Evolutionary conservation across 2,888 invertebrate genomes (phyloP).

Genomic region (Idaea biselata): DNA sequence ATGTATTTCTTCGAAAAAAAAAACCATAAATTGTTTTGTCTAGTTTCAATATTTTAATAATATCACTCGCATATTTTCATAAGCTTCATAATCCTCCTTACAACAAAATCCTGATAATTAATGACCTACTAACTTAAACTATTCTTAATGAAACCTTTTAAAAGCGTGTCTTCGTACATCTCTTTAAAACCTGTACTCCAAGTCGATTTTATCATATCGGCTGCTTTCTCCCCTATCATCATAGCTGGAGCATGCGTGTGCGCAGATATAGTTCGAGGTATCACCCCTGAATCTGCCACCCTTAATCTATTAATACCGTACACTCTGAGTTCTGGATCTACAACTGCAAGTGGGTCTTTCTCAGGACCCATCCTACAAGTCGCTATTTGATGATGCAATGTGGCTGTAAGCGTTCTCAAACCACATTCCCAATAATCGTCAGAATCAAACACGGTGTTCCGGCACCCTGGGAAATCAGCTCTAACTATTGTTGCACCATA

Average conservation of each 20-base stretch:
- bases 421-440: slow-evolving; percentile 88
- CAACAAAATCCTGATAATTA: neutral
- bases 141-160: neutral
- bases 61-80: neutral
- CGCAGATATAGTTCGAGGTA: slow-evolving; percentile 83
- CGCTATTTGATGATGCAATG: slow-evolving; percentile 84
- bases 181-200: slow-evolving; percentile 43
- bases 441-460: slow-evolving; percentile 66
- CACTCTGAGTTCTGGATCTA: slow-evolving; percentile 82
- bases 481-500: slow-evolving; percentile 78
- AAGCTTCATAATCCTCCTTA: neutral
- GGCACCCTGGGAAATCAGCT: slow-evolving; percentile 77
- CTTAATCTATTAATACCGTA: slow-evolving; percentile 81
- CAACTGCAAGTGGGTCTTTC: slow-evolving; percentile 82
- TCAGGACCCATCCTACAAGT: slow-evolving; percentile 87
- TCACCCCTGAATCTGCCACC: slow-evolving; percentile 85
- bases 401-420: slow-evolving; percentile 79
- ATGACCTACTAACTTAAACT: neutral
- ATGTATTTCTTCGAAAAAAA: no score
- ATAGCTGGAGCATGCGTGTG: slow-evolving; percentile 85
- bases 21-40: neutral
- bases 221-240: slow-evolving; percentile 87
- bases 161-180: neutral
- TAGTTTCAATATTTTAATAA: neutral
- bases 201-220: slow-evolving; percentile 82